Base-by-base conservation (phyloP, 2,888 invertebrate genomes). In the Drosophila prostipennis region DNA sequence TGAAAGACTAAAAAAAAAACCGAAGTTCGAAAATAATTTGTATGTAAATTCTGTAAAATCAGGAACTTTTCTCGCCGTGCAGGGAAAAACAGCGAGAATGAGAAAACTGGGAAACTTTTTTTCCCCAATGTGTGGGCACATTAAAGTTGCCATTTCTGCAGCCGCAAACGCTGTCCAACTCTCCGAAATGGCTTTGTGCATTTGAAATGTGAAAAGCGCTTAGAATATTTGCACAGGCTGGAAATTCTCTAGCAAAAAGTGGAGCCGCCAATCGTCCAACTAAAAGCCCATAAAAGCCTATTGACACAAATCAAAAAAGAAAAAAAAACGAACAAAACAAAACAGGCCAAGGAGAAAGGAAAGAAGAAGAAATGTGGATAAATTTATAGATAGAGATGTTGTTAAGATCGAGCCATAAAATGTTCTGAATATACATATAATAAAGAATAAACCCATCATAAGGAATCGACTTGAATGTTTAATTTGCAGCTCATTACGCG, bases 271-370 rank as follows among this genome's bases (percentile, higher is more conserved):
- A 82, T 82, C 67, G 82, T 61, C 64, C 80, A 81, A 81, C 85
- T 72, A 78, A 80, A 84, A 72, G 57, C 72, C 71, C 79, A 79
- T 85, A 79, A 85, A 80, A 80, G 77, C 67, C 77, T 65, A 85
- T 85, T 77, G 77, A 72, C 80, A 72, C 65, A 82, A 80, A 82
- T 86, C 80, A 82, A 71, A 70, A 70, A 29, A 52, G 39, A 39
- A 13, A 37, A 37, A 37, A 37, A 19, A 19, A 19, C 19, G 19
- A 19, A 19, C 19, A 19, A 19, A 11, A 10, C 0, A 5, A 29
- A 39, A 23, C n/a, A 4, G 14, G 23, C 29, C 46, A n/a, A 37
- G 37, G 26, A 14, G 29, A 1, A 26, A 36, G 14, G 11, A 32
- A 49, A 29, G 42, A 32, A 29, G 42, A 32, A 26, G 52, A 23